Conservation (phyloP, 2,797 vertebrate genomes). For the Pelobates cultripes region DNA sequence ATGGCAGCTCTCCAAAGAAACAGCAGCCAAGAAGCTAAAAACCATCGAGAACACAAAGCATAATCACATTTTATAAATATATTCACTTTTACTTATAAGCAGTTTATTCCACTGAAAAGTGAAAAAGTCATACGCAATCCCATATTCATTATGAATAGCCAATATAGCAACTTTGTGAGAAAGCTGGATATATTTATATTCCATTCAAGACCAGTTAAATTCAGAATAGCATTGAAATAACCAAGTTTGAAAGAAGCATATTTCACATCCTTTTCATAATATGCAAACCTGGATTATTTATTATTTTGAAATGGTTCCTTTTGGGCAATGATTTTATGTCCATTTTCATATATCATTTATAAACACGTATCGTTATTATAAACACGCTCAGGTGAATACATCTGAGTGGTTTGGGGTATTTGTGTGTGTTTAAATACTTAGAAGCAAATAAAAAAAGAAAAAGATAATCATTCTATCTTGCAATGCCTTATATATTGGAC, state of each 20-base stretch:
- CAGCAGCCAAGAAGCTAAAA: slow-evolving; percentile 58
- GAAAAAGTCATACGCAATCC: slow-evolving; percentile 21
- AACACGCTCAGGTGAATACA: too few relatives aligned
- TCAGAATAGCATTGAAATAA: not conserved
- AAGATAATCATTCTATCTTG: too few relatives aligned
- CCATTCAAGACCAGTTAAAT: not conserved
- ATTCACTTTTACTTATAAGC: slow-evolving; percentile 55
- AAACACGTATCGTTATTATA: too few relatives aligned
- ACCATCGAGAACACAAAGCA: slow-evolving; percentile 60
- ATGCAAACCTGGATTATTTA: not conserved
- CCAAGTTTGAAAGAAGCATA: not conserved
- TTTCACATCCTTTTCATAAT: not conserved
- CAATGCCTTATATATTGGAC: too few relatives aligned
- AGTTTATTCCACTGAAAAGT: slow-evolving; percentile 35
- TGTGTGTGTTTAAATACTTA: too few relatives aligned
- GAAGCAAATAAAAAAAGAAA: too few relatives aligned
- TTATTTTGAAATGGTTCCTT: not conserved
- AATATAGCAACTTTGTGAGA: not conserved
- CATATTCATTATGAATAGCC: slow-evolving; percentile 9
- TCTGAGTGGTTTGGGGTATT: too few relatives aligned
- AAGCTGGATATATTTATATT: slow-evolving; percentile 7
- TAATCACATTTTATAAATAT: slow-evolving; percentile 53
- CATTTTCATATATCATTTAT: too few relatives aligned
- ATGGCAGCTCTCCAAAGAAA: slow-evolving; percentile 59
- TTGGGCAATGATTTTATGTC: too few relatives aligned